Evolutionary conservation across 2,797 vertebrate species (phyloP), one percentile per base, ranked within the genome.

Genomic region (Emys orbicularis): DNA sequence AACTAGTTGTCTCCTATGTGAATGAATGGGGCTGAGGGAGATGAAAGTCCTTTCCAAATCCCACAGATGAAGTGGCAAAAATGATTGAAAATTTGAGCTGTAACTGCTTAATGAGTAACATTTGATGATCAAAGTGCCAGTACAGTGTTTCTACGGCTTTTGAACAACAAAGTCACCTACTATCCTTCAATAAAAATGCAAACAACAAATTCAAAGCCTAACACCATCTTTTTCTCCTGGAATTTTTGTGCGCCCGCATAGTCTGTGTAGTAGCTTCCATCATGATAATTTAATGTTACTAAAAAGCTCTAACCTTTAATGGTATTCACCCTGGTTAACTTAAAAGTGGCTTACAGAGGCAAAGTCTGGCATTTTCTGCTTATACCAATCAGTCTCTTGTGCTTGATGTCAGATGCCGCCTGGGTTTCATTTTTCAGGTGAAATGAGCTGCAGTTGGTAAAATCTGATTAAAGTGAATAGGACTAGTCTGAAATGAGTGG

Each of bases 401-500:
- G 91, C 96, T 88, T 88, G 89, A 96, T 91, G 94, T 94, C 87
- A 84, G 87, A 83, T 90, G 21, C 65, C 79, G 21, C 65, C 81
- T 93, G 31, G 83, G 37, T 77, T 96, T 96, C 83, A 47, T 90
- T 97, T 97, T 85, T 81, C 52, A 84, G 89, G 84, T 68, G 92
- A 94, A 96, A 90, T 81, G 83, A 90, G 80, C 87, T 86, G 74
- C 72, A 68, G 77, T 86, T 92, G 95, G 92, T 81, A 79, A 93
- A 97, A 92, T 34, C 47, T 94, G 95, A 97, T 95, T 89, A 93
- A 96, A 96, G 89, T 81, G 84, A 94, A 79, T 52, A n/a, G 77
- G 44, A 19, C 80, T 94, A 81, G 57, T 92, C 86, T 93, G 92
- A 92, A 93, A 84, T 86, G 72, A 68, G 50, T 89, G 90, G 88